A percentile compares a stretch with the other conserved stretches of the same genome.
Evolutionary conservation across 2,113 vertebrate genomes (phyloP).

Genomic region (Cochlearius cochlearius): DNA sequence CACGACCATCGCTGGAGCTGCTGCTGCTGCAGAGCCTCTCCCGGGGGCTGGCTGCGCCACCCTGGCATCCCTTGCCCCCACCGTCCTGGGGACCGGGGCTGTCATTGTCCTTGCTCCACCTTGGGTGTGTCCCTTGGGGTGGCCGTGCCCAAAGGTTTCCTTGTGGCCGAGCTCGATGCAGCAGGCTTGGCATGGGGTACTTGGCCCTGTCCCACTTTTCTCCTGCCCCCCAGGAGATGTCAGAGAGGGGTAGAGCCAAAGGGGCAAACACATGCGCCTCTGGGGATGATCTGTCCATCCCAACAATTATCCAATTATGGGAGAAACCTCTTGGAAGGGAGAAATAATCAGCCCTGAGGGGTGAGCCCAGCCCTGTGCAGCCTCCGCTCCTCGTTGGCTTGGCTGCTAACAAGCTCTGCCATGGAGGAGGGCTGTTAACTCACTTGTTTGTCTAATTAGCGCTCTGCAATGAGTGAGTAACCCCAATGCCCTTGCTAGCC

Average conservation of each 20-base stretch:
- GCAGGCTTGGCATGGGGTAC: background rate
- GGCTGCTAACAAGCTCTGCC: constrained; percentile 21
- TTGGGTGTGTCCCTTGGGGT: background rate
- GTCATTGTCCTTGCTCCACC: background rate
- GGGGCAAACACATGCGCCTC: background rate
- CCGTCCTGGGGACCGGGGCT: accelerated
- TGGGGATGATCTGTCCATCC: background rate
- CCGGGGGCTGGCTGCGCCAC: background rate
- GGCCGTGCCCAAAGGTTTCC: accelerated
- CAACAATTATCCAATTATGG: constrained; percentile 28
- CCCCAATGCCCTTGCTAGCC: background rate
- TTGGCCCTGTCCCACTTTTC: background rate
- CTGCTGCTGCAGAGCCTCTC: constrained; percentile 17
- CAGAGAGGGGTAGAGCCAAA: background rate
- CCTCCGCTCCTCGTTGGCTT: background rate
- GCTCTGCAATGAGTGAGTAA: constrained; percentile 19
- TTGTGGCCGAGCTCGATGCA: accelerated
- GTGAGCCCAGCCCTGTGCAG: background rate
- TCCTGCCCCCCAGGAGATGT: background rate
- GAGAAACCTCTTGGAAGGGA: constrained; percentile 21
- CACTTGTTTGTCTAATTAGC: constrained; percentile 38
- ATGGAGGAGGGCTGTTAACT: background rate
- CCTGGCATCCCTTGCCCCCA: background rate
- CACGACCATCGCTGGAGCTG: constrained; percentile 38
- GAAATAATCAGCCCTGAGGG: constrained; percentile 20